Conservation (phyloP, 1,140 invertebrate species). For the Anastrepha ludens region DNA sequence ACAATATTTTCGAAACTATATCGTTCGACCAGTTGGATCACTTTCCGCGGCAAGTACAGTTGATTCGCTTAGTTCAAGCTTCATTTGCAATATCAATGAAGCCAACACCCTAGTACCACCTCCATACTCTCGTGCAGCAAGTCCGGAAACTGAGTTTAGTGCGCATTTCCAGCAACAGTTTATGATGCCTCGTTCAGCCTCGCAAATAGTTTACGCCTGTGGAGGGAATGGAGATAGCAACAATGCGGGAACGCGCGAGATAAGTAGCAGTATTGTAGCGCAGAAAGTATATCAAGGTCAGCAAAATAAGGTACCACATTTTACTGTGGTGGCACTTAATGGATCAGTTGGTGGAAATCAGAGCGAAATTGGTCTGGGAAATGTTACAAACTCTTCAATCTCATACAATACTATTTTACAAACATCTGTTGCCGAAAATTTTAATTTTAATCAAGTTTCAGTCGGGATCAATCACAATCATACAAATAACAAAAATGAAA, state of each 20-base stretch:
- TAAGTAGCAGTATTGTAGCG: constrained; percentile 19
- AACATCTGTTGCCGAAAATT: constrained; percentile 58
- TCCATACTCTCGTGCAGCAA: constrained; percentile 86
- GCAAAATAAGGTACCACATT: neutral
- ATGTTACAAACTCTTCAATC: constrained; percentile 1
- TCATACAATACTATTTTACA: constrained; percentile 65
- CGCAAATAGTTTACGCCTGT: constrained; percentile 64
- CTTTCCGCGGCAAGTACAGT: constrained; percentile 87
- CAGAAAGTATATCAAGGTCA: constrained; percentile 40
- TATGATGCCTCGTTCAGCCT: constrained; percentile 68
- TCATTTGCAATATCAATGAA: constrained; percentile 87
- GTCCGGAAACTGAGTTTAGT: constrained; percentile 78
- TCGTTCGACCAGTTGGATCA: constrained; percentile 82
- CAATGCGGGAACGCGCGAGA: constrained; percentile 41
- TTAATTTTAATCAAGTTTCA: constrained; percentile 42
- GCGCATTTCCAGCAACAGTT: constrained; percentile 67
- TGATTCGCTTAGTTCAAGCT: constrained; percentile 88
- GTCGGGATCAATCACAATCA: constrained; percentile 5
- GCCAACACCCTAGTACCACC: constrained; percentile 86
- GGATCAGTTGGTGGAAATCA: neutral
- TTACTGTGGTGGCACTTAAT: constrained; percentile 44
- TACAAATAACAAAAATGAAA: neutral
- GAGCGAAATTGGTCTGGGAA: neutral
- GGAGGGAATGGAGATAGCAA: constrained; percentile 55
- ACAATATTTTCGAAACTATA: constrained; percentile 86